These are phyloP conservation scores for Ectemnius continuus DNA, from an alignment of 2,888 invertebrate genomes.

Conservation along the genomic window DNA sequence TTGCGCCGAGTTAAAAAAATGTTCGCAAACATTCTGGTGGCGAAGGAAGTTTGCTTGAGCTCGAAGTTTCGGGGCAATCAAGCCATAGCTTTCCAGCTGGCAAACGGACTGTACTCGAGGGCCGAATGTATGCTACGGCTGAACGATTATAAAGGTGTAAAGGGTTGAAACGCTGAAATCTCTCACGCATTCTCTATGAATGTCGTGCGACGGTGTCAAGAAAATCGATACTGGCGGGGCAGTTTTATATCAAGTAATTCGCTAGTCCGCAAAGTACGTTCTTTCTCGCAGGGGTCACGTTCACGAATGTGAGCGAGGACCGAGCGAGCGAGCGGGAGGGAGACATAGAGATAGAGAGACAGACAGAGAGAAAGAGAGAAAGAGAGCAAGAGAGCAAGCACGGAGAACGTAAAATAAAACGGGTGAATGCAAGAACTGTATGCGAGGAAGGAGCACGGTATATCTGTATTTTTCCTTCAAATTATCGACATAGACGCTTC, in stretches of 20 bases:
- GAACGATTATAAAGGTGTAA: constrained; percentile 16
- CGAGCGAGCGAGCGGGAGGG: background rate
- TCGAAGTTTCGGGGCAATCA: too few relatives aligned
- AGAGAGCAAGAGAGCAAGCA: background rate
- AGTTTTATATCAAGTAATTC: constrained; percentile 19
- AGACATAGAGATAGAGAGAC: background rate
- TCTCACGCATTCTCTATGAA: constrained; percentile 15
- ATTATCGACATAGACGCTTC: background rate
- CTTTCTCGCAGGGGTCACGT: background rate
- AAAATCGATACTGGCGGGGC: constrained; percentile 41
- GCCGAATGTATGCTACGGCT: background rate
- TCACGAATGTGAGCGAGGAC: background rate
- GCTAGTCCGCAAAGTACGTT: constrained; percentile 13
- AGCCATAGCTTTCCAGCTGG: too few relatives aligned
- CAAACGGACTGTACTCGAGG: background rate
- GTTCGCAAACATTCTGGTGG: too few relatives aligned
- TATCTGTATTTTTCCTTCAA: constrained; percentile 6
- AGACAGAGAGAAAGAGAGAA: constrained; percentile 6
- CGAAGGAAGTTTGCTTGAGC: too few relatives aligned
- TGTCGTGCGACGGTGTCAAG: constrained; percentile 27
- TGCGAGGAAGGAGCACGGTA: constrained; percentile 4
- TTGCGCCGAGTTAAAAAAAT: too few relatives aligned
- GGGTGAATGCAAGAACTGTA: background rate
- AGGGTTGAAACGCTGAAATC: constrained; percentile 26
- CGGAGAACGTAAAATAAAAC: constrained; percentile 6